These are phyloP conservation scores for Thelaira solivaga DNA, from an alignment of 2,888 invertebrate species.

Conservation along the genomic window DNA sequence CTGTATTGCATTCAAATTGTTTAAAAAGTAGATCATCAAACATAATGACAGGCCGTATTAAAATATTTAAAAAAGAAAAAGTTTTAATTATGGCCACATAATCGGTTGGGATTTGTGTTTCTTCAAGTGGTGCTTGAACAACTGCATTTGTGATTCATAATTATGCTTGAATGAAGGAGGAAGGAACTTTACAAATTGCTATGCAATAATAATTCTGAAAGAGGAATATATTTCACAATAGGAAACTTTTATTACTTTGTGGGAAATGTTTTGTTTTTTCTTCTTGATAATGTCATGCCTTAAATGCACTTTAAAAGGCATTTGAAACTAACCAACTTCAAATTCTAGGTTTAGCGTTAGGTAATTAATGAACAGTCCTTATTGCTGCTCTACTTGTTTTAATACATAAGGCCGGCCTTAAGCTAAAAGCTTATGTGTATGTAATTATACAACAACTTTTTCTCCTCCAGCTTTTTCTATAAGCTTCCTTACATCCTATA, in stretches of 20 bases:
- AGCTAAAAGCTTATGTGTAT: no score
- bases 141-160: not conserved
- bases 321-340: no score
- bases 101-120: constrained; percentile 9
- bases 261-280: no score
- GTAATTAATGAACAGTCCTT: no score
- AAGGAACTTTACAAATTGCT: constrained; percentile 5
- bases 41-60: constrained; percentile 33
- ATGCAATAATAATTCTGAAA: constrained; percentile 19
- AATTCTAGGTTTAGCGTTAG: no score
- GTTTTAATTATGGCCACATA: constrained; percentile 40
- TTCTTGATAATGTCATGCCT: no score
- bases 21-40: constrained; percentile 39
- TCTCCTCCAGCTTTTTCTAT: no score
- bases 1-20: not conserved
- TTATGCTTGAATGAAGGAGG: constrained; percentile 1
- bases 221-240: not conserved
- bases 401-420: no score
- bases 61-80: constrained; percentile 30
- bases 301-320: no score
- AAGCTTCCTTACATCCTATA: no score
- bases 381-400: no score
- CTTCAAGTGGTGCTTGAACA: constrained; percentile 9
- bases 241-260: not conserved
- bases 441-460: no score